Evolutionary conservation across 2,888 invertebrate species (phyloP), one percentile per base, ranked within the genome.

Genomic region (Steinernema scapterisci): DNA sequence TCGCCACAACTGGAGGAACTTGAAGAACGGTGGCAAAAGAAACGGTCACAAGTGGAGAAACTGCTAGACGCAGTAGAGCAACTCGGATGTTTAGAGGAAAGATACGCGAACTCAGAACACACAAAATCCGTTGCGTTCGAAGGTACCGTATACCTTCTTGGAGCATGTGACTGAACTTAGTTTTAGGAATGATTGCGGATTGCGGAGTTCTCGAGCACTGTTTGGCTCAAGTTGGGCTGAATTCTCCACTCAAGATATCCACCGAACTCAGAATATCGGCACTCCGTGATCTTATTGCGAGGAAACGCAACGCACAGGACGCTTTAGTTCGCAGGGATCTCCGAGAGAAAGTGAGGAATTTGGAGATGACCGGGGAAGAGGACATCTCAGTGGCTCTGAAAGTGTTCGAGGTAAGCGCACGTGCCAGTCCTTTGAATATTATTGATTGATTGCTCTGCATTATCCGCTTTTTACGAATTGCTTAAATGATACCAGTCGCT

Each of bases 301-400:
- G 19, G 19, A 25, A 27, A 16, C 27, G 63, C 11, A 31, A 6
- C 63, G 31, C 31, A 16, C 27, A 63, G n/a, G 16, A 13, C 31
- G 63, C 31, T 16, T 25, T 27, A 11, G 11, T 63, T 25, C 11
- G 63, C 16, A 63, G n/a, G 38, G 31, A 63, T 31, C 63, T 63
- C 31, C 31, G 27, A 16, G 63, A 63, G 11, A 63, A 31, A 31
- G 13, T 85, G 70, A 74, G 77, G 51, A 80, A 80, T 19, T 74
- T 85, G 25, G 80, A 81, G 48, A 74, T 83, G 77, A 78, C 80
- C 63, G 82, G 81, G 25, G 81, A 84, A 70, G 80, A 81, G 54
- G 85, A 85, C 76, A 71, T 77, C 31, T 73, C 79, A 38, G 75
- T 80, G 48, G 85, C 84, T 23, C 75, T 78, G 44, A 74, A 76